A percentile compares a stretch with the other conserved stretches of the same genome.
These are phyloP conservation scores for Neolamprologus toae DNA, from an alignment of 2,113 vertebrate species.

Conservation along the genomic window DNA sequence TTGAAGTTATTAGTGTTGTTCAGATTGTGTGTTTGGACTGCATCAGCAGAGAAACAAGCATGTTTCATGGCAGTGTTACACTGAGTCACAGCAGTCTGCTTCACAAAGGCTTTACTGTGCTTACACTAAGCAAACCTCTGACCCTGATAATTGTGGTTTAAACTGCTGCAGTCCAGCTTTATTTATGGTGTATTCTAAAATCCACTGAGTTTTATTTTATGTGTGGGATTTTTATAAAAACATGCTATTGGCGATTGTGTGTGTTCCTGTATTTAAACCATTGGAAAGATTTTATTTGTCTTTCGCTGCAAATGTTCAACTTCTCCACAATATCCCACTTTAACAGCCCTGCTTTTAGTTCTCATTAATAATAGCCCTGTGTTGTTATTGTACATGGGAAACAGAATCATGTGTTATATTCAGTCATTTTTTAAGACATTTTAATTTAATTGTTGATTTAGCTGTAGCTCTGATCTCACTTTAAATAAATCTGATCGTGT, in stretches of 20 bases:
- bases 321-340: not conserved
- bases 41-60: not conserved
- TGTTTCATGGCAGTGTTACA: not conserved
- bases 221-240: not conserved
- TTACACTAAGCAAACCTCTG: not conserved
- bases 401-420: not conserved
- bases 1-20: not conserved
- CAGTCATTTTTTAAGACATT: not conserved
- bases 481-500: not conserved
- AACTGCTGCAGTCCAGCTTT: not conserved
- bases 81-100: not conserved
- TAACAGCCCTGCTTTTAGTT: not conserved
- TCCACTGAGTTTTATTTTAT: not conserved
- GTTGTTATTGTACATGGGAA: not conserved
- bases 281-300: accelerated
- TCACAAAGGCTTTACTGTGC: not conserved
- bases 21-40: not conserved
- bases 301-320: not conserved
- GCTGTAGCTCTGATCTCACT: not conserved
- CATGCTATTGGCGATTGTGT: not conserved
- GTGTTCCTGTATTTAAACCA: not conserved
- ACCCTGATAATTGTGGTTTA: not conserved
- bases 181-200: not conserved
- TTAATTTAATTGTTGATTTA: accelerated
- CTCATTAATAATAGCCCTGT: not conserved